Base-by-base conservation (phyloP, 2,888 invertebrate species). In the Lochmaea capreae region DNA sequence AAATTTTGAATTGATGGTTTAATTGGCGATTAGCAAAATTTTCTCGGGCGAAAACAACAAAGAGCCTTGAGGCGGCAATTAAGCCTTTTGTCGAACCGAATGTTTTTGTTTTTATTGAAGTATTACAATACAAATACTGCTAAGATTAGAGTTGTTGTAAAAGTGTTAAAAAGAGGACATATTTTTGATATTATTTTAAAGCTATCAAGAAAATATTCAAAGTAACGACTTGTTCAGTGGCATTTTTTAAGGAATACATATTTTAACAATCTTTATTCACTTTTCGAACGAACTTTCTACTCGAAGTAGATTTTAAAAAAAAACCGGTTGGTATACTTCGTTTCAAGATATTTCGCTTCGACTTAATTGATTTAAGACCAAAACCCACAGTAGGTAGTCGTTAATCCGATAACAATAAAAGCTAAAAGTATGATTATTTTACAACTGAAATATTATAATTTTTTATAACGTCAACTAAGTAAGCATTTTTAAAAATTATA, bases 1-100 rank as follows among this genome's bases (percentile, higher is more conserved):
- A 43, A 11, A 63, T 63, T 43, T 18, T 12, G 39, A 18, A 63
- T 63, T 43, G 43, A 16, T 18, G n/a, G 16, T 43, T 63, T 73
- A 73, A 73, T 73, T 72, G 61, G 63, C 67, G 72, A 72, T 72
- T 72, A 67, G 67, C 63, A 72, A 58, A 72, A 67, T 54, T 72
- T 72, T 70, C 61, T 61, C 61, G 61, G 39, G 39, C 14, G 61
- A 61, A 61, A 61, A 61, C 61, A 61, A 61, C 33, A 8, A 39
- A 39, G 54, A 54, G 18, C 54, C 39, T 39, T n/a, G 14, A 61
- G 61, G 61, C 61, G 61, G 61, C 39, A 61, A 61, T 61, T 61
- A 61, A 61, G n/a, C 33, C 14, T 18, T 33, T 26, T 12, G 59
- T 6, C 10, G 18, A 62, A 62, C 62, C 42, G 39, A 42, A 42